Conservation (phyloP, 2,888 invertebrate species). For the Apamea monoglypha region DNA sequence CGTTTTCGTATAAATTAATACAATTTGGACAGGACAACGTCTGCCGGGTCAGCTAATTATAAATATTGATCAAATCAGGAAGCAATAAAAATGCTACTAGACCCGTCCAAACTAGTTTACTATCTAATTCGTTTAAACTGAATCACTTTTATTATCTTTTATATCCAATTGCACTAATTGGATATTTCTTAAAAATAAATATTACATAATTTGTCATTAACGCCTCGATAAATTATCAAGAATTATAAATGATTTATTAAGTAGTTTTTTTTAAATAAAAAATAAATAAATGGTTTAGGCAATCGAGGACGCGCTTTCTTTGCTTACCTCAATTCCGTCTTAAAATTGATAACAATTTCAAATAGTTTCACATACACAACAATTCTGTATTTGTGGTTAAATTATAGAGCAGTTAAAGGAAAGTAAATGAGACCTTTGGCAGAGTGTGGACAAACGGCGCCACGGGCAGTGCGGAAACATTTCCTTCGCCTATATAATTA, state of each 20-base stretch:
- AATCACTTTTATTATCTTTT: neutral
- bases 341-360: conserved; percentile 43
- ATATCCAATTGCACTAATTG: conserved; percentile 20
- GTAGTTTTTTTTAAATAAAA: neutral
- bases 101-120: neutral
- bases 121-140: neutral
- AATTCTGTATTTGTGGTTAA: conserved; percentile 43
- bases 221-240: neutral
- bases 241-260: neutral
- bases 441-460: conserved; percentile 40
- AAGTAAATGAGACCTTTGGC: conserved; percentile 63
- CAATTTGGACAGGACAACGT: no score
- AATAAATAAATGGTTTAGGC: neutral
- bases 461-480: conserved; percentile 56
- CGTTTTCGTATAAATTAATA: no score
- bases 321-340: conserved; percentile 21
- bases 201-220: conserved; percentile 12
- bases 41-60: no score
- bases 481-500: conserved; percentile 65
- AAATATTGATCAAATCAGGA: neutral
- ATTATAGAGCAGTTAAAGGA: conserved; percentile 59
- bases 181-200: conserved; percentile 8
- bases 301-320: neutral
- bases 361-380: conserved; percentile 34
- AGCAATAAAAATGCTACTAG: neutral